Base-by-base conservation (phyloP, 2,797 vertebrate species). In the Remorina albescens region DNA sequence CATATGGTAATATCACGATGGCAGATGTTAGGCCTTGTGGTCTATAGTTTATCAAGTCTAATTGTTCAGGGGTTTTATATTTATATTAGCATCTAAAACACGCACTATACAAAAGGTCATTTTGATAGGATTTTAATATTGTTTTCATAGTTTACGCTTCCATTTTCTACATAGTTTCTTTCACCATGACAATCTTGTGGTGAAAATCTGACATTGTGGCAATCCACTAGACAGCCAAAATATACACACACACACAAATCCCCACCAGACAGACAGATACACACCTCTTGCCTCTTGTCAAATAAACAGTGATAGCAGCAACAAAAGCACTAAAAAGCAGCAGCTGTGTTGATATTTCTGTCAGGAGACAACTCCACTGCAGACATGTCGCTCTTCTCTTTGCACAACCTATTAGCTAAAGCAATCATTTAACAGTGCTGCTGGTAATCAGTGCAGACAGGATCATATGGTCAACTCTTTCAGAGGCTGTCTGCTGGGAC, bases 361-460 rank as follows among this genome's bases (percentile, higher is more conserved):
- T 90, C 69, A 68, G 70, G 72, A 63, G 63, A 75, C 57, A 62
- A 85, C 76, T 71, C 74, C 0, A 5, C 32, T 51, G 74, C 80
- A 88, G 85, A 76, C 69, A 77, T 74, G 63, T 67, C 74, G 71
- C 55, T 49, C 39, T 67, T 83, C 58, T 87, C 73, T 83, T 81
- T 78, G 73, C 74, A 79, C 61, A 81, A 76, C 74, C 81, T 90
- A 89, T 92, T 89, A 89, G 57, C 63, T 73, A 75, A 70, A 71
- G 77, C 81, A 85, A 88, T 84, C 72, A 74, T 67, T 68, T 81
- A 67, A 79, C 72, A 59, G 53, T 77, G 76, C 76, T 76, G 76
- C 74, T 84, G 78, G 81, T 89, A 92, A 90, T 89, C 76, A 75
- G 74, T 69, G 78, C 63, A 84, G 90, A 87, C 84, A 81, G 86